Base-by-base conservation (phyloP, 1,140 invertebrate species). In the Sminthurides bifidus region DNA sequence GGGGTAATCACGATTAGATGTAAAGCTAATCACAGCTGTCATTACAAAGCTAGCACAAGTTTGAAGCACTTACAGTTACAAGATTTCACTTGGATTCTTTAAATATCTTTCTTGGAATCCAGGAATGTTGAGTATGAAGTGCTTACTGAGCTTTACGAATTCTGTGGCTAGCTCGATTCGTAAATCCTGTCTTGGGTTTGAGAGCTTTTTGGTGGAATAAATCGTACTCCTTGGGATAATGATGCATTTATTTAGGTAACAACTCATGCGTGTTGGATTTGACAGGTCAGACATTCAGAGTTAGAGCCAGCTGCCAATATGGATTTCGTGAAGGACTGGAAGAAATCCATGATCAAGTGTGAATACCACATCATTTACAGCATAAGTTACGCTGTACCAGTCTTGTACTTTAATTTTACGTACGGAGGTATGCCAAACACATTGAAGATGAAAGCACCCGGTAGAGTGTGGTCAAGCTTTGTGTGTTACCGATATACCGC, bases 381-480 rank as follows among this genome's bases (percentile, higher is more conserved):
- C 61, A 52, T 63, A 24, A 72, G 69, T 48, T 74, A 73, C 58
- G 52, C 55, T 37, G 73, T 73, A 2, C 73, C 73, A 12, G 72
- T 73, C 1, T 56, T 75, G 0, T 74, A 72, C 58, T 71, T 74
- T 52, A 72, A 71, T 60, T 61, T 65, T 24, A 69, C 66, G 50
- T 60, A 56, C 15, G 4, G 15, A 29, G 44, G 44, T 46, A 26
- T 26, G 3, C 29, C 21, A n/a, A 35, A 41, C 38, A 41, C n/a
- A 10, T 35, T 35, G n/a, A 35, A 35, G 33, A 35, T 10, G 33
- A 35, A 35, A 35, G n/a, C n/a, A 35, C n/a, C 8, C n/a, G n/a
- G 33, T 35, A 8, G 33, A 10, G 33, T 35, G 17, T 15, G 23
- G 4, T n/a, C 23, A 21, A 41, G n/a, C n/a, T n/a, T n/a, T n/a